phyloP scores from a whole-genome alignment of 2,113 vertebrate genomes.

The Rhadina sibilatrix region DNA sequence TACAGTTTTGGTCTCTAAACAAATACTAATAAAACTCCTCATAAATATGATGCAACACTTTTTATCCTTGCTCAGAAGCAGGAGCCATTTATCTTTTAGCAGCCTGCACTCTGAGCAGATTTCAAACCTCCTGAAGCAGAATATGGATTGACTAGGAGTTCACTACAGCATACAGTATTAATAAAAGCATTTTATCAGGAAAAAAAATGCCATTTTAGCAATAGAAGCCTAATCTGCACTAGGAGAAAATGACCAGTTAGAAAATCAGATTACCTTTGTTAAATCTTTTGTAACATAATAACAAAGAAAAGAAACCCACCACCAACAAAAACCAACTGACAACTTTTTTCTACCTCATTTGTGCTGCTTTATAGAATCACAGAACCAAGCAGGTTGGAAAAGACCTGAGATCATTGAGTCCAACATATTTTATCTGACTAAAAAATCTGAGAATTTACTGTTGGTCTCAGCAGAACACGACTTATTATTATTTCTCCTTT shows the following conservation, averaged over 20 bases:
- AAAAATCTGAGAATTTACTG: neutral
- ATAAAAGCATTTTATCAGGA: neutral
- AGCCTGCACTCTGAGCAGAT: neutral
- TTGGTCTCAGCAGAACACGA: neutral
- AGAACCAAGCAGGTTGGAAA: neutral
- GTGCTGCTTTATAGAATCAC: neutral
- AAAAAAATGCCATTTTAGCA: neutral
- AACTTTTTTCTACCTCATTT: neutral
- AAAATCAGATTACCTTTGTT: neutral
- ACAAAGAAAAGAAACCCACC: fast-evolving
- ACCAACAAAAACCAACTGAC: neutral
- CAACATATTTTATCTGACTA: neutral
- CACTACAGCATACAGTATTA: neutral
- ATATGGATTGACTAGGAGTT: neutral
- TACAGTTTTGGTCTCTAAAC: neutral
- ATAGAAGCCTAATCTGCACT: neutral
- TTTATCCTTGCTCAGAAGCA: neutral
- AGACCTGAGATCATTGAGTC: neutral
- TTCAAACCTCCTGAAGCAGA: neutral
- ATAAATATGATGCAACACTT: neutral
- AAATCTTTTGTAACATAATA: neutral
- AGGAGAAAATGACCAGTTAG: neutral
- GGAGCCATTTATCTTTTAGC: neutral
- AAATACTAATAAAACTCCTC: neutral
- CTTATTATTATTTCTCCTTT: neutral